Conservation (phyloP, 92 coral and sea anemone species). For the Diadumene lineata region DNA sequence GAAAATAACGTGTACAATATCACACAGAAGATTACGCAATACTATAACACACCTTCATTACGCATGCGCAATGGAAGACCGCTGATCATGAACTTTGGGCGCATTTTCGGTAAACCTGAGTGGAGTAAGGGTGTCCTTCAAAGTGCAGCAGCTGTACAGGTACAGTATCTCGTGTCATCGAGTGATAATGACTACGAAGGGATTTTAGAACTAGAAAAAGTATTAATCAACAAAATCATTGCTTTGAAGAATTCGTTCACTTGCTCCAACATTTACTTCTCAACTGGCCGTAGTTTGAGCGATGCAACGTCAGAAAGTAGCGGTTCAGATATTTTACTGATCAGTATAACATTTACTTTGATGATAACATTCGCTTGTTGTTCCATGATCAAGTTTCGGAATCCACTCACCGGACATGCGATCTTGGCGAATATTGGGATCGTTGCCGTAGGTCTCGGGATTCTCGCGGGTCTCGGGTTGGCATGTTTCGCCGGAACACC, state of each 20-base stretch:
- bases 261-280: conserved; percentile 42
- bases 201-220: conserved; percentile 49
- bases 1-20: conserved; percentile 20
- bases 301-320: conserved; percentile 75
- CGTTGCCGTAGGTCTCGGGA: conserved; percentile 70
- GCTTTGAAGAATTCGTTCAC: conserved; percentile 28
- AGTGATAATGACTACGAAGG: conserved; percentile 18
- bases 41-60: conserved; percentile 12
- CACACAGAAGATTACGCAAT: conserved; percentile 11
- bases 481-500: conserved; percentile 54
- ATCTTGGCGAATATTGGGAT: conserved; percentile 61
- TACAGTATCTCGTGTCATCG: conserved; percentile 37
- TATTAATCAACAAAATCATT: conserved; percentile 23
- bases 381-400: conserved; percentile 58
- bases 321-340: conserved; percentile 51
- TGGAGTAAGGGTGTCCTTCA: conserved; percentile 23
- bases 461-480: conserved; percentile 70
- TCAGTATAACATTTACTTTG: conserved; percentile 60
- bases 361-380: conserved; percentile 69
- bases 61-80: conserved; percentile 57
- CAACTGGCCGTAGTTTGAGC: conserved; percentile 63
- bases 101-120: conserved; percentile 34
- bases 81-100: conserved; percentile 31
- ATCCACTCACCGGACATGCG: conserved; percentile 66
- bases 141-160: conserved; percentile 39